Evolutionary conservation across 2,113 vertebrate genomes (phyloP).

Genomic region (Anguilla japonica): DNA sequence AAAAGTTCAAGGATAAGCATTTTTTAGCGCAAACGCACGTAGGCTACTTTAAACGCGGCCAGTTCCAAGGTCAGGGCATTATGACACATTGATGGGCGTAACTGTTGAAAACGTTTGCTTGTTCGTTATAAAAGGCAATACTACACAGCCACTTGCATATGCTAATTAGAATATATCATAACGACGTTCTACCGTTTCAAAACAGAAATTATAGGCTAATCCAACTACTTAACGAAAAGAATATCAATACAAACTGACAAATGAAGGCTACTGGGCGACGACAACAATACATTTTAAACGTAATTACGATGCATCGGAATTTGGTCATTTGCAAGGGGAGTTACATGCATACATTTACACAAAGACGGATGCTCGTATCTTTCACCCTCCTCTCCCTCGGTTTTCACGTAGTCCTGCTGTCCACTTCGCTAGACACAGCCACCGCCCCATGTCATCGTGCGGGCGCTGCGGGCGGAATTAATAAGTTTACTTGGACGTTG

Average conservation of each 20-base stretch:
- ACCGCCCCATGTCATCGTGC: constrained; percentile 61
- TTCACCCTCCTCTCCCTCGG: constrained; percentile 32
- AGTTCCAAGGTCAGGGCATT: constrained; percentile 4
- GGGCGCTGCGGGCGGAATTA: constrained; percentile 26
- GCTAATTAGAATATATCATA: not conserved
- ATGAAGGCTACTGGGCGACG: not conserved
- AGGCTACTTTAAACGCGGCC: not conserved
- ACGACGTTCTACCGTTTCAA: not conserved
- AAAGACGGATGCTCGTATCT: not conserved
- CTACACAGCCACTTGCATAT: not conserved
- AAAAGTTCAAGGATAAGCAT: not conserved
- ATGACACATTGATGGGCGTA: not conserved
- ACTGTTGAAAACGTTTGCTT: not conserved
- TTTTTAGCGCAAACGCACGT: not conserved
- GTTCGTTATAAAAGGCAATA: not conserved
- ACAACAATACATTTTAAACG: not conserved
- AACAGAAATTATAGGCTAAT: not conserved
- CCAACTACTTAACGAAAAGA: not conserved
- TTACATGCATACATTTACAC: not conserved
- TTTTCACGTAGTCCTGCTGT: constrained; percentile 36
- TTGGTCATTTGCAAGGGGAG: not conserved
- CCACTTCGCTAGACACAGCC: constrained; percentile 58
- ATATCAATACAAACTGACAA: not conserved
- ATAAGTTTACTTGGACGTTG: constrained; percentile 5
- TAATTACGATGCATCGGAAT: not conserved